Base-by-base conservation (phyloP, 2,797 vertebrate species). In the Caiman crocodilus region DNA sequence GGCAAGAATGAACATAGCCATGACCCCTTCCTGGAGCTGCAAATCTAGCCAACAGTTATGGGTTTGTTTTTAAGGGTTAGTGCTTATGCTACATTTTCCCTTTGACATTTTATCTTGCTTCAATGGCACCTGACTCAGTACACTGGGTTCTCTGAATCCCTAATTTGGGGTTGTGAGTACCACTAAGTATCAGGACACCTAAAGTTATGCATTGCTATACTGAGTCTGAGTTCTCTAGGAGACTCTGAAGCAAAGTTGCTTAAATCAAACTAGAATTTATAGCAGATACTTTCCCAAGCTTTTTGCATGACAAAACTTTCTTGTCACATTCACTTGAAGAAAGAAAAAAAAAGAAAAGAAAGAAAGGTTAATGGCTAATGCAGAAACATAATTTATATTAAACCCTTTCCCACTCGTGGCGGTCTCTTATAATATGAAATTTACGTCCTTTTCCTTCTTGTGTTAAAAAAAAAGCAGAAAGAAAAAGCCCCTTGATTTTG, bases 341-440 rank as follows among this genome's bases (percentile, higher is more conserved):
- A 83, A 12, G 4, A 89, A 94, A 92, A 69, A 69, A 85, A 96
- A 94, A 79, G 25, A 74, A 84, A 79, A 9, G 65, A 76, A 56
- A 42, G 56, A 73, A 79, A 85, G 87, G 42, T 42, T 42, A 42
- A 42, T 42, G 26, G 10, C 94, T 94, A 96, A 94, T 84, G 55
- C 26, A 82, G 85, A 94, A 96, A 87, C 64, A 58, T 84, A 96
- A 80, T 95, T 96, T 95, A 85, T 96, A 96, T 95, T 95, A 97
- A 97, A 91, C 30, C 18, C 64, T 94, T 97, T 98, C 91, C 92
- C 92, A 95, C 93, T 97, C 96, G 89, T 97, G 91, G 92, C 96
- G 89, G 95, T 98, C 96, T 97, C 97, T 97, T 97, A 95, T 97
- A 98, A 98, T 98, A 97, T 98, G 95, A 98, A 98, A 98, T 98